phyloP scores from a whole-genome alignment of 53 echinoderm and acorn worm species.

The Arbacia lixula region DNA sequence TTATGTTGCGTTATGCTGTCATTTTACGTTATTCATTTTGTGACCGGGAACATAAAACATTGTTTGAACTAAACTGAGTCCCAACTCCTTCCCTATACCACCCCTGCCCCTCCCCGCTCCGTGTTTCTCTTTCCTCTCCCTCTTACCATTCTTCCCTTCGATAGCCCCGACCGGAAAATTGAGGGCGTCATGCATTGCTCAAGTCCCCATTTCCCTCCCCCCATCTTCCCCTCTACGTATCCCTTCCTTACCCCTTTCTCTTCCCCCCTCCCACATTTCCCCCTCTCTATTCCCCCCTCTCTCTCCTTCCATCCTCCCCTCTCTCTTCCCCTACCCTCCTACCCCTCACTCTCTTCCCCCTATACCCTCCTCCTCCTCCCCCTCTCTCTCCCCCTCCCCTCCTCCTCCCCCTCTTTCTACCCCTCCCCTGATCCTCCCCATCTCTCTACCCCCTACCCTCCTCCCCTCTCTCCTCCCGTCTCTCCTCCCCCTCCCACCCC shows the following conservation, averaged over 20 bases:
- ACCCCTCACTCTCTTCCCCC: neutral
- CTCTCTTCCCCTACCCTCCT: neutral
- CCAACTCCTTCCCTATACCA: neutral
- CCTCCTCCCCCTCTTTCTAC: neutral
- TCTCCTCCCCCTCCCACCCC: neutral
- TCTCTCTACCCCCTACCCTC: neutral
- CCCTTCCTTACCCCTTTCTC: neutral
- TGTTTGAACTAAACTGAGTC: neutral
- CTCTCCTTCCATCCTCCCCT: neutral
- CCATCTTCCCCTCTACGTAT: neutral
- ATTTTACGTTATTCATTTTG: too few species aligned
- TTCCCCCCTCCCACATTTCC: neutral
- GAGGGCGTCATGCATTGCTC: neutral
- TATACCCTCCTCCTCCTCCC: neutral
- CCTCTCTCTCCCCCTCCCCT: neutral
- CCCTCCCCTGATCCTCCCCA: neutral
- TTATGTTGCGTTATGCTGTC: too few species aligned
- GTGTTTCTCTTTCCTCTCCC: neutral
- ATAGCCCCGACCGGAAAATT: slow-evolving; percentile 1
- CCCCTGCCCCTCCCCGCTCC: neutral
- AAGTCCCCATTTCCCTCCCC: too few species aligned
- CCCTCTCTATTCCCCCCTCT: neutral
- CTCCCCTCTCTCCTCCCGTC: neutral
- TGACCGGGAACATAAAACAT: too few species aligned
- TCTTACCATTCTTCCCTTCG: slow-evolving; percentile 1